Conservation (phyloP, 2,113 vertebrate species). For the Loxodonta africana region DNA sequence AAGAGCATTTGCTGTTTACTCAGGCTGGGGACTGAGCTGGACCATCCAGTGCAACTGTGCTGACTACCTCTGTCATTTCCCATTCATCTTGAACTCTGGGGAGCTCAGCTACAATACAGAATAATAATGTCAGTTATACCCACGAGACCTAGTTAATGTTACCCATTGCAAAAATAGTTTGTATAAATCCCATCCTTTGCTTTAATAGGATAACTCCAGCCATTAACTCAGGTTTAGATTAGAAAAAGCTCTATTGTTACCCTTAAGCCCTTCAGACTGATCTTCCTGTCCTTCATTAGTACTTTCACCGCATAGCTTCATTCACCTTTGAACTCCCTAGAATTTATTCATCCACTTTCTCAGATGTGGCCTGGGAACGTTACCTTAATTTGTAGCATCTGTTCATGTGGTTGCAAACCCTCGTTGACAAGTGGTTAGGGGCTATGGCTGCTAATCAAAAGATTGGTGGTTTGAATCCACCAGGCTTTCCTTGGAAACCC, state of each 20-base stretch:
- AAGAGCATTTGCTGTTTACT: not conserved
- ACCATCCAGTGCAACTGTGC: not conserved
- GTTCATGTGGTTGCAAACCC: not conserved
- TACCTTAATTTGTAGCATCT: slow-evolving; percentile 13
- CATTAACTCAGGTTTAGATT: not conserved
- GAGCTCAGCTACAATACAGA: not conserved
- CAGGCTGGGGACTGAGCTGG: not conserved
- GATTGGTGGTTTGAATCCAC: no score
- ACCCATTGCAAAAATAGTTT: not conserved
- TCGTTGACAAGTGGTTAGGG: no score
- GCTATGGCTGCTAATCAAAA: no score
- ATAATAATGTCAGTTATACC: slow-evolving; percentile 30
- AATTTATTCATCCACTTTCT: not conserved
- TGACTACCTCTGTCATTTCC: not conserved
- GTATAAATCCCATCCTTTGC: slow-evolving; percentile 50
- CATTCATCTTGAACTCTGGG: not conserved
- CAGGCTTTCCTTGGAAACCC: no score
- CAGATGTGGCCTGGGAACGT: not conserved
- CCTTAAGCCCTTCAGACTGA: slow-evolving; percentile 10
- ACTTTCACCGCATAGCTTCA: not conserved
- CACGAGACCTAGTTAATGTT: not conserved
- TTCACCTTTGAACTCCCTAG: not conserved
- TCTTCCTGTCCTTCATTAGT: slow-evolving; percentile 32
- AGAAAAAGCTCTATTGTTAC: slow-evolving; percentile 16
- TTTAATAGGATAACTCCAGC: slow-evolving; percentile 50